phyloP scores from a whole-genome alignment of 1,140 invertebrate genomes.

The Campoletis sonorensis region DNA sequence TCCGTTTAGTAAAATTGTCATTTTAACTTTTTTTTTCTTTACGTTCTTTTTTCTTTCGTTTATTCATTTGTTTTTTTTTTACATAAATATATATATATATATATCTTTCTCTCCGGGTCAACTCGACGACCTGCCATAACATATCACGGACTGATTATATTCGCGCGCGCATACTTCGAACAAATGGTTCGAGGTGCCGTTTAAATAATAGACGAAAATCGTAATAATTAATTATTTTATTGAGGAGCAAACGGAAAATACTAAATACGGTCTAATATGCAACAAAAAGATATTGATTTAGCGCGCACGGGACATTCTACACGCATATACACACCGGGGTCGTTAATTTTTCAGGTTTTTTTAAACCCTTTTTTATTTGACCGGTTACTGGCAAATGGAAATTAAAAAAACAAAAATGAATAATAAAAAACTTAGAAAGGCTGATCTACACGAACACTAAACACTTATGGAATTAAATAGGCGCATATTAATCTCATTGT shows the following conservation, averaged over 20 bases:
- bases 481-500: slow-evolving; percentile 7
- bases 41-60: not conserved
- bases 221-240: slow-evolving; percentile 13
- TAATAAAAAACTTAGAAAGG: not conserved
- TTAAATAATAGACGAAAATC: slow-evolving; percentile 15
- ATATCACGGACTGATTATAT: slow-evolving; percentile 53
- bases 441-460: slow-evolving; percentile 9
- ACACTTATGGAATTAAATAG: not conserved
- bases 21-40: not conserved
- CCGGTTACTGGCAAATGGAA: not conserved
- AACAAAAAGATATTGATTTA: too few relatives aligned
- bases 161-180: slow-evolving; percentile 32
- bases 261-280: not conserved
- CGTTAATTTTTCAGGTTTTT: too few relatives aligned
- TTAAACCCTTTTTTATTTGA: too few relatives aligned
- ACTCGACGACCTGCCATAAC: slow-evolving; percentile 52
- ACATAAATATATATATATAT: not conserved
- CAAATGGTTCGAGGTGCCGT: not conserved
- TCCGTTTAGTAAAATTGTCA: too few relatives aligned
- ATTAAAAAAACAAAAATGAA: not conserved
- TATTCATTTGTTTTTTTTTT: not conserved
- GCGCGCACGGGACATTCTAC: too few relatives aligned
- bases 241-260: not conserved
- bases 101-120: slow-evolving; percentile 30
- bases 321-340: too few relatives aligned